These are phyloP conservation scores for Anastrepha obliqua DNA, from an alignment of 1,140 invertebrate genomes.

Conservation along the genomic window DNA sequence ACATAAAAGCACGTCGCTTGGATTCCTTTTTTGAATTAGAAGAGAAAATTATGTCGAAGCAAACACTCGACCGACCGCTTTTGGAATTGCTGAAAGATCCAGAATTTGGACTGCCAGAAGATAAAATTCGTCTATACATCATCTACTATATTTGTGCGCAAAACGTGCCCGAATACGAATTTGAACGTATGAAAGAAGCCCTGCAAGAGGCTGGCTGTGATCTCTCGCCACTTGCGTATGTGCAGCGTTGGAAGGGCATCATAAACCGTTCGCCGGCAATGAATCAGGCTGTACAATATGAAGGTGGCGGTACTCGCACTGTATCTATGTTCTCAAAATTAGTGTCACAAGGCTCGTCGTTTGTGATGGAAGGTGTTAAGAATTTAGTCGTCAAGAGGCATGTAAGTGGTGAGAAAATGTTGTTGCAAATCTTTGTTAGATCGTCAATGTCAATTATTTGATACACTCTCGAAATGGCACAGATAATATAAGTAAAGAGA, in stretches of 20 bases:
- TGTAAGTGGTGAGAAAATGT: slow-evolving; percentile 77
- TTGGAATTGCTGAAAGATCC: slow-evolving; percentile 90
- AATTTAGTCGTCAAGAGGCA: slow-evolving; percentile 99
- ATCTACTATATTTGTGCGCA: slow-evolving; percentile 93
- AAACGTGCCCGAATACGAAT: slow-evolving; percentile 87
- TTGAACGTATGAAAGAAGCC: slow-evolving; percentile 87
- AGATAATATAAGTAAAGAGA: no score
- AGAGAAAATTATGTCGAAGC: slow-evolving; percentile 96
- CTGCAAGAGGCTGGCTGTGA: slow-evolving; percentile 90
- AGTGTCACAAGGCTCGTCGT: slow-evolving; percentile 96
- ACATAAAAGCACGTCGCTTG: slow-evolving; percentile 92
- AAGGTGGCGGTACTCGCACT: slow-evolving; percentile 96
- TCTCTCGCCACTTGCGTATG: slow-evolving; percentile 86
- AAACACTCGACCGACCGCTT: slow-evolving; percentile 83
- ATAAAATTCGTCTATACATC: slow-evolving; percentile 96
- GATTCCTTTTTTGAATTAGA: slow-evolving; percentile 98
- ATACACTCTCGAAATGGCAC: no score
- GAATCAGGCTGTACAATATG: slow-evolving; percentile 81
- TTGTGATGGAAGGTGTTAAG: slow-evolving; percentile 99
- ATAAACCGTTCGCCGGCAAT: slow-evolving; percentile 68
- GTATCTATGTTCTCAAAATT: slow-evolving; percentile 99
- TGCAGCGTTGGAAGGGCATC: slow-evolving; percentile 88
- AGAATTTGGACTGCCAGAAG: slow-evolving; percentile 90
- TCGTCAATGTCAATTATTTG: no score
- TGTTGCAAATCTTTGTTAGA: not conserved